phyloP scores from a whole-genome alignment of 2,888 invertebrate genomes.

The Hemaris fuciformis region DNA sequence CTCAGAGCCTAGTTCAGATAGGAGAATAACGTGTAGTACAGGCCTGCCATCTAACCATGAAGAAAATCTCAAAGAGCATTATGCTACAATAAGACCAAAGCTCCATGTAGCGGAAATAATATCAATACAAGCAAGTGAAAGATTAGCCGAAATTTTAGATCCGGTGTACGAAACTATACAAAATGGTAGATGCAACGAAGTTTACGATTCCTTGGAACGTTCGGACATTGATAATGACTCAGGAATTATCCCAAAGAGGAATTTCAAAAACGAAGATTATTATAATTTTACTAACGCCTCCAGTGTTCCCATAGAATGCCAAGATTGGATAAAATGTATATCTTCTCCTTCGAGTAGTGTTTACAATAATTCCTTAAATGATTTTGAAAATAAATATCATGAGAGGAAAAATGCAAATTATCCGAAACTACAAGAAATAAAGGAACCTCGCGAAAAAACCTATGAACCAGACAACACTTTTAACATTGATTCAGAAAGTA shows the following conservation, averaged over 20 bases:
- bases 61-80: conserved; percentile 46
- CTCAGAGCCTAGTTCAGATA: conserved; percentile 44
- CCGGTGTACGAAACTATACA: conserved; percentile 72
- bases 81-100: conserved; percentile 51
- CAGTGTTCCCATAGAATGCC: conserved; percentile 61
- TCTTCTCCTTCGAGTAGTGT: conserved; percentile 58
- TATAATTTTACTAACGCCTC: conserved; percentile 64
- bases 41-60: conserved; percentile 45
- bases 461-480: conserved; percentile 24
- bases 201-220: conserved; percentile 57
- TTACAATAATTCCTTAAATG: conserved; percentile 58
- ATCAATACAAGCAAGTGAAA: conserved; percentile 69
- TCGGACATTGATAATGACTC: conserved; percentile 51
- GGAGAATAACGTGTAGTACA: conserved; percentile 67
- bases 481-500: conserved; percentile 22
- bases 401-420: conserved; percentile 46
- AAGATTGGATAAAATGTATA: conserved; percentile 63
- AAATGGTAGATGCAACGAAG: conserved; percentile 50
- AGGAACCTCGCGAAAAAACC: conserved; percentile 30
- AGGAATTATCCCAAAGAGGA: conserved; percentile 44
- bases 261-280: conserved; percentile 51
- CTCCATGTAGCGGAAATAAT: conserved; percentile 73
- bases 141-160: conserved; percentile 68
- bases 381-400: conserved; percentile 46
- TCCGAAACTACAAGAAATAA: conserved; percentile 34